phyloP scores from a whole-genome alignment of 2,888 invertebrate species.

The Drosophila phalerata region DNA sequence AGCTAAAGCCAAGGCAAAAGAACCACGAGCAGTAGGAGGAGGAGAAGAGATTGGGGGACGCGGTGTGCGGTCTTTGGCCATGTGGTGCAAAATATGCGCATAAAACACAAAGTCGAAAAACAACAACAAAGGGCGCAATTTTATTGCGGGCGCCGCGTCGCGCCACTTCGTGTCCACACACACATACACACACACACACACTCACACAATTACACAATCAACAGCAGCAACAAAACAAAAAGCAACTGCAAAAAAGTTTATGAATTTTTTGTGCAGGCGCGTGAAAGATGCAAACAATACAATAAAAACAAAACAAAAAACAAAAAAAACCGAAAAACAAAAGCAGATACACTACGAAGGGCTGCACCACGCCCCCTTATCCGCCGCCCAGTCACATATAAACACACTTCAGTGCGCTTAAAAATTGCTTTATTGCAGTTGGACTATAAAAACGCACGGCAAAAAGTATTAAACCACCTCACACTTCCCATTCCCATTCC shows the following conservation, averaged over 20 bases:
- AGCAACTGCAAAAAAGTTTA: constrained; percentile 69
- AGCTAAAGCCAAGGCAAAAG: constrained; percentile 43
- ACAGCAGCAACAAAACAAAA: constrained; percentile 38
- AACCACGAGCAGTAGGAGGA: background rate
- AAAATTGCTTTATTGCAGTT: constrained; percentile 81
- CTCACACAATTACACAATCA: constrained; percentile 25
- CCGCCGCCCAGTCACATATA: constrained; percentile 73
- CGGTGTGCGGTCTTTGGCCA: constrained; percentile 54
- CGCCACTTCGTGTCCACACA: constrained; percentile 22
- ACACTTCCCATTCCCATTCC: constrained; percentile 10
- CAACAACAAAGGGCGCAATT: constrained; percentile 72
- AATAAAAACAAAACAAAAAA: constrained; percentile 25
- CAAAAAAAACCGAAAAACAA: constrained; percentile 51
- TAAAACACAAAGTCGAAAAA: constrained; percentile 65
- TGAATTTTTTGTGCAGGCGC: constrained; percentile 81
- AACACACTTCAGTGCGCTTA: constrained; percentile 81
- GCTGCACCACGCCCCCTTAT: constrained; percentile 19
- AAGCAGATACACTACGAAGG: constrained; percentile 70
- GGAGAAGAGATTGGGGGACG: constrained; percentile 7
- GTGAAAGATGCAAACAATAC: constrained; percentile 77
- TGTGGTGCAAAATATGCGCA: constrained; percentile 81
- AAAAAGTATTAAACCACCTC: constrained; percentile 56
- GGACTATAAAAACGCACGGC: constrained; percentile 81
- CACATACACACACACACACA: constrained; percentile 14
- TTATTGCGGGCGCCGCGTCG: constrained; percentile 66